A percentile compares a stretch with the other conserved stretches of the same genome.
phyloP scores from a whole-genome alignment of 2,113 vertebrate genomes.

The Nematolebias whitei region DNA sequence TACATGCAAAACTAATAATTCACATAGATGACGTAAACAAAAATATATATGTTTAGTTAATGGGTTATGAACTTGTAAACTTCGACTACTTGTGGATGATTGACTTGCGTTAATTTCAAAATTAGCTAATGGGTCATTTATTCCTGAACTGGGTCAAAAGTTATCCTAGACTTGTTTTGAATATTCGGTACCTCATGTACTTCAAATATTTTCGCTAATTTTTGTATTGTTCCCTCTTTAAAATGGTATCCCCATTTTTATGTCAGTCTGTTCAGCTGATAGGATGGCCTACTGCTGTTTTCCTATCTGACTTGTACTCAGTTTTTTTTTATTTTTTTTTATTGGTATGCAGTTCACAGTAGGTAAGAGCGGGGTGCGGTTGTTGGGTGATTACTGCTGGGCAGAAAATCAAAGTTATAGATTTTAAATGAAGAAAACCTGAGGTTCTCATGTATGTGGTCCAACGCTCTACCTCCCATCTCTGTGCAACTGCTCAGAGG shows the following conservation, averaged over 20 bases:
- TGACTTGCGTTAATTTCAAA: no score
- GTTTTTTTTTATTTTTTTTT: not conserved
- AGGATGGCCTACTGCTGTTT: conserved; percentile 4
- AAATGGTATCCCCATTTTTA: not conserved
- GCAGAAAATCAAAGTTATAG: conserved; percentile 38
- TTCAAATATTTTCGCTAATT: no score
- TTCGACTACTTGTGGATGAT: no score
- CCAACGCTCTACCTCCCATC: conserved; percentile 20
- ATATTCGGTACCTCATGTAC: no score
- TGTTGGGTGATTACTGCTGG: conserved; percentile 19
- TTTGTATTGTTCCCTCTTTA: no score
- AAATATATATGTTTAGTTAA: no score
- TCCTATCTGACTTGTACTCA: not conserved
- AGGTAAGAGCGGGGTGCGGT: conserved; percentile 26
- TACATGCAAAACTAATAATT: no score
- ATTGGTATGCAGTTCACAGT: conserved; percentile 28
- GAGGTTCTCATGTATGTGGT: conserved; percentile 34
- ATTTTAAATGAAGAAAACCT: conserved; percentile 40
- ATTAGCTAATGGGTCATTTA: no score
- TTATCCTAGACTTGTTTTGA: no score
- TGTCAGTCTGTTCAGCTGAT: not conserved
- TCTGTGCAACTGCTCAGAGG: conserved; percentile 23
- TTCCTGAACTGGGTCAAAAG: not conserved
- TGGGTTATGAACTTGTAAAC: no score
- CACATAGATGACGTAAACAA: no score